phyloP scores from a whole-genome alignment of 2,113 vertebrate genomes.

The Sorex fumeus region DNA sequence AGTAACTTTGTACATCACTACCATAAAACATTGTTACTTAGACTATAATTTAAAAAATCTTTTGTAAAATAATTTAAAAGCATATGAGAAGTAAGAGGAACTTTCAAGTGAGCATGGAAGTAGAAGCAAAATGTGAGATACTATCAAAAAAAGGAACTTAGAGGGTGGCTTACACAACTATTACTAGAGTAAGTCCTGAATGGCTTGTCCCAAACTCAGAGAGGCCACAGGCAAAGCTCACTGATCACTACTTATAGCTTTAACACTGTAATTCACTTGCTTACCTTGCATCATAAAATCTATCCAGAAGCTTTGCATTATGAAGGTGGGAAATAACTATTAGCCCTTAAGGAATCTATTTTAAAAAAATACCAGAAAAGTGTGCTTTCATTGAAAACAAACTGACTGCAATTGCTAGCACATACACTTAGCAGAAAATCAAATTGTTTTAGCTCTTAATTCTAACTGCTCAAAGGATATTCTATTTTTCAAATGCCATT shows the following conservation, averaged over 20 bases:
- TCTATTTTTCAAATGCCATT: conserved; percentile 61
- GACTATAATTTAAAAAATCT: not conserved
- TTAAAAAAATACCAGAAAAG: not conserved
- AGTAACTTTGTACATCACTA: no score
- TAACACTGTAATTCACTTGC: not conserved
- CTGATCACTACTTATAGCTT: not conserved
- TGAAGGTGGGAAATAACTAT: conserved; percentile 13
- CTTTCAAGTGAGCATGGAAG: not conserved
- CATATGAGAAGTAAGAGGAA: not conserved
- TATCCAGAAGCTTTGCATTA: not conserved
- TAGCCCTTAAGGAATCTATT: not conserved
- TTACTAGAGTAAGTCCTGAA: not conserved
- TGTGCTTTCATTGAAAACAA: conserved; percentile 9
- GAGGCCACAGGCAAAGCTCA: not conserved
- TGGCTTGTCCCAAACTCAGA: not conserved
- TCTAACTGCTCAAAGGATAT: conserved; percentile 17
- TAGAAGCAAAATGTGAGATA: not conserved
- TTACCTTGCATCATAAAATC: not conserved
- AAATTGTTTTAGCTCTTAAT: conserved; percentile 56
- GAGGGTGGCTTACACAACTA: not conserved
- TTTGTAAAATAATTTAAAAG: conserved; percentile 41
- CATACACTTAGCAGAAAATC: conserved; percentile 43
- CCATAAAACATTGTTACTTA: no score
- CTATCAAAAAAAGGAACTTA: not conserved
- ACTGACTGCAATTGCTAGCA: conserved; percentile 37